Evolutionary conservation across 1,140 invertebrate species (phyloP).

Genomic region (Danaus plexippus): DNA sequence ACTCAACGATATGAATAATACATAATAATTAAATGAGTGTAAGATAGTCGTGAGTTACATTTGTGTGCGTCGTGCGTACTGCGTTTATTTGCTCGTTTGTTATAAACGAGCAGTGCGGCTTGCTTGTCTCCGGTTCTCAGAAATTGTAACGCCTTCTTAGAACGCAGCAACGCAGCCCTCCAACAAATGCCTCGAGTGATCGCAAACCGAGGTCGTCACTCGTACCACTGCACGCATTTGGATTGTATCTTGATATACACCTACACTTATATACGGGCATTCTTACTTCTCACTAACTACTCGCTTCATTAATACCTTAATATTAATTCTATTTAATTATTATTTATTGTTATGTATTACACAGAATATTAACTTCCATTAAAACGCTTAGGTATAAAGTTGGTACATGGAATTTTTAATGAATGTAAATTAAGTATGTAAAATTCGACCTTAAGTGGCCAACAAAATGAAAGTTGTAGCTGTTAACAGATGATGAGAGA

Average conservation of each 20-base stretch:
- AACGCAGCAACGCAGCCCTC: constrained; percentile 62
- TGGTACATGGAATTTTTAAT: no score
- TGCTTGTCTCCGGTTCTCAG: constrained; percentile 66
- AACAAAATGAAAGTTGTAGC: background rate
- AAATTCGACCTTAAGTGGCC: no score
- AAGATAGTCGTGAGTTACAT: constrained; percentile 21
- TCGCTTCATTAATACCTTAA: no score
- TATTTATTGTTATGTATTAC: no score
- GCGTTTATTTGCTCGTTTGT: constrained; percentile 61
- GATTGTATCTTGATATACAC: constrained; percentile 47
- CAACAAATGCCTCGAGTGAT: constrained; percentile 60
- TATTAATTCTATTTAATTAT: no score
- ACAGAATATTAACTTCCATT: no score
- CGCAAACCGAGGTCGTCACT: constrained; percentile 62
- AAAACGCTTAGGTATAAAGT: no score
- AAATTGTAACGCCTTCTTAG: constrained; percentile 70
- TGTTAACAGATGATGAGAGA: constrained; percentile 12
- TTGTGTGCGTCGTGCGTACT: constrained; percentile 59
- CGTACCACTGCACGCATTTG: constrained; percentile 46
- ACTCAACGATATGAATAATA: constrained; percentile 32
- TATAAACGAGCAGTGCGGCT: constrained; percentile 55
- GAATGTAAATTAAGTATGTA: no score
- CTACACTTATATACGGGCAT: constrained; percentile 30
- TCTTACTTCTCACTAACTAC: constrained; percentile 27
- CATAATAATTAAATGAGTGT: constrained; percentile 26